Percentiles rank a stretch among this genome's conserved stretches.
Conservation (phyloP, 2,797 vertebrate species). For the Rhynchotus rufescens region DNA sequence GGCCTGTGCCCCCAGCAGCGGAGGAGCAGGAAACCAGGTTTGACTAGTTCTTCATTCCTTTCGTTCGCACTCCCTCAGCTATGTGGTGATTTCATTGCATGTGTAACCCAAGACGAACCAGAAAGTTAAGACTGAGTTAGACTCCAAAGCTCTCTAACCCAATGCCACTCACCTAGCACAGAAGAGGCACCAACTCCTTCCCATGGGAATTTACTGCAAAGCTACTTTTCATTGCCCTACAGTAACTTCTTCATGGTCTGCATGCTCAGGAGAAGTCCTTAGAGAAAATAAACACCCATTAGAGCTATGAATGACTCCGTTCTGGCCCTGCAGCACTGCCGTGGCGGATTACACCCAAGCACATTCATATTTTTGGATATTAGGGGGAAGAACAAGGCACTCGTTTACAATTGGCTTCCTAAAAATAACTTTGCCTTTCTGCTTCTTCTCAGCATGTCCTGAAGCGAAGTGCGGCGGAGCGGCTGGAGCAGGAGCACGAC, state of each 20-base stretch:
- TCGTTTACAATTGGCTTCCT: background rate
- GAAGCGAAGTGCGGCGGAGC: background rate
- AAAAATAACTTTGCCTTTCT: background rate
- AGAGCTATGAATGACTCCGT: background rate
- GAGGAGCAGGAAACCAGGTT: constrained; percentile 70
- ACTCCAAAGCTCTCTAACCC: background rate
- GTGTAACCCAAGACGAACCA: background rate
- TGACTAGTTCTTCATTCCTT: background rate
- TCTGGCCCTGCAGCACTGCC: background rate
- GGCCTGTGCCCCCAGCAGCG: constrained; percentile 24
- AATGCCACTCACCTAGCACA: background rate
- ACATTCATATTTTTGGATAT: rapidly evolving
- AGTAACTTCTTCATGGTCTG: background rate
- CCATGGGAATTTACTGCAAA: background rate
- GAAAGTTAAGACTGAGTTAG: background rate
- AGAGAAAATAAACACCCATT: background rate
- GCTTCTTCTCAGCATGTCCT: constrained; percentile 75
- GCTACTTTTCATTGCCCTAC: background rate
- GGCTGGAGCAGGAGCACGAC: background rate
- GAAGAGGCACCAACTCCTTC: background rate
- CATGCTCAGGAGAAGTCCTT: background rate
- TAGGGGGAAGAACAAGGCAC: background rate
- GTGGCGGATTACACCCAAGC: background rate
- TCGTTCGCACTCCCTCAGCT: background rate
- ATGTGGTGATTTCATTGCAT: rapidly evolving